These are phyloP conservation scores for Petrocephalus microphthalmus DNA, from an alignment of 2,113 vertebrate species.

Conservation along the genomic window DNA sequence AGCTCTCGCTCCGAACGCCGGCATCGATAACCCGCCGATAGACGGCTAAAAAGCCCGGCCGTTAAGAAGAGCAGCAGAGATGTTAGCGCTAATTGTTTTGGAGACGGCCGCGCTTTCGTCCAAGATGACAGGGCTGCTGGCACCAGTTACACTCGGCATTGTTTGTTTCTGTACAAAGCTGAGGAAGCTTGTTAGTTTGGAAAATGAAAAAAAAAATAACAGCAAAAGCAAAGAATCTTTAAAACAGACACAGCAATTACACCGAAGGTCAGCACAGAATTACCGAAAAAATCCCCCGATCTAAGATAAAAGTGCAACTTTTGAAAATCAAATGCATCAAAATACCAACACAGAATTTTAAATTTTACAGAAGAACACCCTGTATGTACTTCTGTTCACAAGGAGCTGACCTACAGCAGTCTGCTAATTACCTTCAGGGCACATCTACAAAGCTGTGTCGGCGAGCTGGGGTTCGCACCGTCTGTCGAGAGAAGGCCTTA, in stretches of 20 bases:
- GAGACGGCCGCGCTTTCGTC: background rate
- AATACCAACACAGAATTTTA: background rate
- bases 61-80: background rate
- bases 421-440: background rate
- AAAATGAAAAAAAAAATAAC: background rate
- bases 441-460: background rate
- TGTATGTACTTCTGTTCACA: background rate
- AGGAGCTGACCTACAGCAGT: background rate
- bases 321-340: background rate
- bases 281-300: background rate
- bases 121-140: background rate
- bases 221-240: background rate
- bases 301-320: background rate
- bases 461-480: background rate
- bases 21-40: background rate
- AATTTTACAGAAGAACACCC: background rate
- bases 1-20: background rate
- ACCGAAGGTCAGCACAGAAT: conserved; percentile 1
- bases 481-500: background rate
- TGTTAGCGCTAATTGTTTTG: background rate
- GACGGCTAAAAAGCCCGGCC: background rate
- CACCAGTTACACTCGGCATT: background rate
- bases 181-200: background rate
- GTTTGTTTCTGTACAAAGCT: background rate
- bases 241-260: background rate